These are phyloP conservation scores for Sparidentex hasta DNA, from an alignment of 2,797 vertebrate species.

Conservation along the genomic window DNA sequence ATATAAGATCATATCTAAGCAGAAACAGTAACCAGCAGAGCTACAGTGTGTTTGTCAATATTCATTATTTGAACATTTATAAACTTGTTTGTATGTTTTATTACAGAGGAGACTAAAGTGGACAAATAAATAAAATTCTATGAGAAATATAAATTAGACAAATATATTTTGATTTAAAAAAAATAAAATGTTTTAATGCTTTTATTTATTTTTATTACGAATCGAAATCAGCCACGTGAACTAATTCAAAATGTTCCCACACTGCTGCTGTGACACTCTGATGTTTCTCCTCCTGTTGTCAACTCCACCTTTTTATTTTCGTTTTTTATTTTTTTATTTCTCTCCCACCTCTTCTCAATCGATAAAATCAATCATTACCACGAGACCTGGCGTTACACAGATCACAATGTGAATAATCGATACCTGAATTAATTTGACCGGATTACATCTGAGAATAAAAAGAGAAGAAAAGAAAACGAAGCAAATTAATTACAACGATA, in stretches of 20 bases:
- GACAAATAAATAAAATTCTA: background rate
- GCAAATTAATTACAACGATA: constrained; percentile 14
- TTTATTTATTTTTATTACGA: background rate
- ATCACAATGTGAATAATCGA: constrained; percentile 75
- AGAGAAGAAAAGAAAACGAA: background rate
- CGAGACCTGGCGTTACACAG: constrained; percentile 53
- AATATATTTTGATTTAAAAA: background rate
- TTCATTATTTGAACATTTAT: background rate
- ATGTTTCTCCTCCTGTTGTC: constrained; percentile 36
- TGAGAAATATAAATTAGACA: background rate
- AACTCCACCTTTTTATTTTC: constrained; percentile 30
- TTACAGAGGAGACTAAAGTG: background rate
- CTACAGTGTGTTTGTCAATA: background rate
- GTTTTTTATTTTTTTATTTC: constrained; percentile 31
- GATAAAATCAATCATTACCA: constrained; percentile 78
- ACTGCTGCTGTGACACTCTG: constrained; percentile 17
- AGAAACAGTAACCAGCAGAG: background rate
- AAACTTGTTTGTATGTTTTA: background rate
- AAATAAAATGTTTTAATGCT: background rate
- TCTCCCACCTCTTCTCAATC: constrained; percentile 65
- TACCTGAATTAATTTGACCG: constrained; percentile 65
- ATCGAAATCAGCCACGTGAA: background rate
- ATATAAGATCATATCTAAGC: background rate
- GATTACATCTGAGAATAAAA: constrained; percentile 34
- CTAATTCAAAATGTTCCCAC: too few species aligned